Conservation (phyloP, 1,140 invertebrate genomes). For the Sinella curviseta region DNA sequence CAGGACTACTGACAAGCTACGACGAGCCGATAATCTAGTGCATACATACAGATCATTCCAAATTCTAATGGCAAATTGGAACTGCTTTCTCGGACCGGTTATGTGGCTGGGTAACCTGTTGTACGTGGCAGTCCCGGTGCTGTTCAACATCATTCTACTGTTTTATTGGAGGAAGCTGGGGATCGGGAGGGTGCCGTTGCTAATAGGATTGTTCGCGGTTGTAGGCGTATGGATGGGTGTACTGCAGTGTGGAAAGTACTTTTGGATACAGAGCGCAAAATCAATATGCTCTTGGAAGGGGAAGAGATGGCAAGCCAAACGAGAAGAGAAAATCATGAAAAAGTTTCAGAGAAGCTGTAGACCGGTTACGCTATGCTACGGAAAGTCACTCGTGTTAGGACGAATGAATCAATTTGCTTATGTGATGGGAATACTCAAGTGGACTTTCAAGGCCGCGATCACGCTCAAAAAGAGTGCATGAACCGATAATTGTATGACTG, state of each 20-base stretch:
- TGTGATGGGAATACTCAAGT: background rate
- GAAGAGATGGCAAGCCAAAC: background rate
- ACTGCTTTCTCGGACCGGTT: background rate
- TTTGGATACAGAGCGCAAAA: background rate
- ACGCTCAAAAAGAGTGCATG: too few species aligned
- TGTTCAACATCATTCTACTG: background rate
- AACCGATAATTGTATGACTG: too few species aligned
- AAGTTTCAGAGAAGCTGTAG: background rate
- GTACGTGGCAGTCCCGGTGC: background rate
- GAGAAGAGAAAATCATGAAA: background rate
- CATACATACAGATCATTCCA: too few species aligned
- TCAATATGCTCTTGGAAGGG: background rate
- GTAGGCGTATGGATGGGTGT: background rate
- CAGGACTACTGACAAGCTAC: background rate
- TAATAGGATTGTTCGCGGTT: background rate
- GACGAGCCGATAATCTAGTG: background rate
- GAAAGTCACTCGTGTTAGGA: background rate
- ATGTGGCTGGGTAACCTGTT: background rate
- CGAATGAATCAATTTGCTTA: background rate
- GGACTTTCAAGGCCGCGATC: background rate
- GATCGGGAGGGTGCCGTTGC: background rate
- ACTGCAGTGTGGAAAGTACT: background rate
- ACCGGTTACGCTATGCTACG: background rate
- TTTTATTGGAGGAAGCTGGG: background rate
- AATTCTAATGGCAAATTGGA: too few species aligned